Conservation (phyloP, 2,113 vertebrate genomes). For the Brienomyrus brachyistius region DNA sequence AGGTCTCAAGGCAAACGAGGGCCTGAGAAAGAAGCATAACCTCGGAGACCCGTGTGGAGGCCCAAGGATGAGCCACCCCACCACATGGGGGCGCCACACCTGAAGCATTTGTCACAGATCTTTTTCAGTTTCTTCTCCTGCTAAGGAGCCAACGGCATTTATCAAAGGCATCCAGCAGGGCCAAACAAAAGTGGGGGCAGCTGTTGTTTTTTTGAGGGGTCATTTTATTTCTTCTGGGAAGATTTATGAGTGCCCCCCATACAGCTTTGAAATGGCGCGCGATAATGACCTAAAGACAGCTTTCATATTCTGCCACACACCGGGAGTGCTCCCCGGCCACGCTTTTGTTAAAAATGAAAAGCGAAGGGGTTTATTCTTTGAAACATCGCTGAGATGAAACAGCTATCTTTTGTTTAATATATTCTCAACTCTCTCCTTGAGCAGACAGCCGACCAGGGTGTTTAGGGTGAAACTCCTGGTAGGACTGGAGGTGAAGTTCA, state of each 20-base stretch:
- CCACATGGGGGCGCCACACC: neutral
- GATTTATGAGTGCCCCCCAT: neutral
- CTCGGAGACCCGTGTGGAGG: neutral
- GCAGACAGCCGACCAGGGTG: neutral
- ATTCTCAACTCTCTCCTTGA: neutral
- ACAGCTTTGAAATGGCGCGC: neutral
- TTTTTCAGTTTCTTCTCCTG: neutral
- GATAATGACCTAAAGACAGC: conserved; percentile 16
- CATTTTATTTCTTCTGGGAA: conserved; percentile 12
- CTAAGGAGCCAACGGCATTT: neutral
- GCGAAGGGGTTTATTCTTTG: neutral
- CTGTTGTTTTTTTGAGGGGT: conserved; percentile 2
- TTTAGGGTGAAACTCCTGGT: neutral
- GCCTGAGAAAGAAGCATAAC: neutral
- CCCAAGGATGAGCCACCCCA: neutral
- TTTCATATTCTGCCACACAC: conserved; percentile 14
- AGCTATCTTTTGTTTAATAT: neutral
- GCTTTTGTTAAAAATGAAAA: conserved; percentile 17
- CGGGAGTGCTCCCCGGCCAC: neutral
- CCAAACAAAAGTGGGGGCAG: conserved; percentile 9
- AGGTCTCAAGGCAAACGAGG: neutral
- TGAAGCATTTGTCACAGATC: neutral
- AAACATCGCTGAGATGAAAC: conserved; percentile 5
- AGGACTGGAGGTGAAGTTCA: neutral
- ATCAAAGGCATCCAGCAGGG: conserved; percentile 3